Percentiles rank a stretch among this genome's conserved stretches.
Evolutionary conservation across 2,888 invertebrate genomes (phyloP).

Genomic region (Latrodectus hesperus): DNA sequence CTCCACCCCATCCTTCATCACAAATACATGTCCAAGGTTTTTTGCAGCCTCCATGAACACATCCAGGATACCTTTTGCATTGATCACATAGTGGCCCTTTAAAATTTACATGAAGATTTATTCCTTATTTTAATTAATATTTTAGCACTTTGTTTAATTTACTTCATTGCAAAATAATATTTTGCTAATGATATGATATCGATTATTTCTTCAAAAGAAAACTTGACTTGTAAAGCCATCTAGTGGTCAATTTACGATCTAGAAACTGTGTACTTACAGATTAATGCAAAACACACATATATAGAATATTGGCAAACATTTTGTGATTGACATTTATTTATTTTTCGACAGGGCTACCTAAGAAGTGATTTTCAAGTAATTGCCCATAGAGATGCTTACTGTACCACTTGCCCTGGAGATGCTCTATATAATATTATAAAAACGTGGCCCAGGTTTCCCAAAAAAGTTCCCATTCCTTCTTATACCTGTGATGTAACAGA

Average conservation of each 20-base stretch:
- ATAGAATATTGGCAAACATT: background rate
- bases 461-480: constrained; percentile 50
- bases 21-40: constrained; percentile 93
- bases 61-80: constrained; percentile 94
- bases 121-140: no score
- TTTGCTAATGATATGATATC: no score
- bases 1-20: constrained; percentile 97
- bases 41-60: constrained; percentile 93
- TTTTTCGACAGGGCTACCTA: constrained; percentile 70
- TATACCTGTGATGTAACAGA: constrained; percentile 52
- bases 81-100: constrained; percentile 91
- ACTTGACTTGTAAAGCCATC: no score
- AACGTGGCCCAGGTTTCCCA: constrained; percentile 54
- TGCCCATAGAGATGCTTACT: constrained; percentile 67
- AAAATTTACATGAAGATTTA: no score
- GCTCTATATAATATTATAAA: constrained; percentile 60
- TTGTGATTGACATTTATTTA: background rate
- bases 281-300: background rate
- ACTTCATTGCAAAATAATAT: no score
- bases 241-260: no score
- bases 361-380: constrained; percentile 43
- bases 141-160: no score
- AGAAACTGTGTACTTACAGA: no score
- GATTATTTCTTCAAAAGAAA: no score
- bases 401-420: constrained; percentile 67